Evolutionary conservation across 1,140 invertebrate species (phyloP).

Genomic region (Bombus pyrosoma): DNA sequence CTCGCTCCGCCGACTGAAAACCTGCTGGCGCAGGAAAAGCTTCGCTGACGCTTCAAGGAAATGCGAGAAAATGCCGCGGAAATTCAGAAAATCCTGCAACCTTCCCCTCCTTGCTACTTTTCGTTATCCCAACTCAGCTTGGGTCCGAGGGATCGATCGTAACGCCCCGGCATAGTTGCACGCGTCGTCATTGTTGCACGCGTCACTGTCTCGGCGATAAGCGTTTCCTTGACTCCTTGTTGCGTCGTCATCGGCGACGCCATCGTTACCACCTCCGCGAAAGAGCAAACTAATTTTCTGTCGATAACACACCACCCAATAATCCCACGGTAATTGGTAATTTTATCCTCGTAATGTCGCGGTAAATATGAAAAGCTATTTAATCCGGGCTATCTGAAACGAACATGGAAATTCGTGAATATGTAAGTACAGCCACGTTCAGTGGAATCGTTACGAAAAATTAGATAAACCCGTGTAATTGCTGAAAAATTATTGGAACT

Average conservation of each 20-base stretch:
- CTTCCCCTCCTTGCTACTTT: conserved; percentile 15
- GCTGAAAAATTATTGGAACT: background rate
- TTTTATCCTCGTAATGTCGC: background rate
- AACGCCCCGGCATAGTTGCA: background rate
- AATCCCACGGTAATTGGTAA: background rate
- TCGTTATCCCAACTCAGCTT: background rate
- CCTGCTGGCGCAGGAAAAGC: conserved; percentile 79
- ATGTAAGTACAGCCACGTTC: too few species aligned
- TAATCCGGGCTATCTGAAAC: background rate
- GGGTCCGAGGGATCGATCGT: conserved; percentile 24
- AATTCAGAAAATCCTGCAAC: conserved; percentile 70
- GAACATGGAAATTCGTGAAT: background rate
- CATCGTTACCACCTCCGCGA: background rate
- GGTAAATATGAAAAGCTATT: conserved; percentile 14
- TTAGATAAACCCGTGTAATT: background rate
- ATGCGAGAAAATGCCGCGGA: conserved; percentile 73
- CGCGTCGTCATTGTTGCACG: background rate
- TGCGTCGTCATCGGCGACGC: background rate
- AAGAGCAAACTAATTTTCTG: conserved; percentile 34
- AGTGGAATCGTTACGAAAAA: background rate
- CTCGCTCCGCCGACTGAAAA: conserved; percentile 72
- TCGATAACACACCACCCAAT: conserved; percentile 7
- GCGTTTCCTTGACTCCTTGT: background rate
- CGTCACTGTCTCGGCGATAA: background rate
- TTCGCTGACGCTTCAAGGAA: conserved; percentile 75